Evolutionary conservation across 2,888 invertebrate genomes (phyloP).

Genomic region (Chromoteleia sp.): DNA sequence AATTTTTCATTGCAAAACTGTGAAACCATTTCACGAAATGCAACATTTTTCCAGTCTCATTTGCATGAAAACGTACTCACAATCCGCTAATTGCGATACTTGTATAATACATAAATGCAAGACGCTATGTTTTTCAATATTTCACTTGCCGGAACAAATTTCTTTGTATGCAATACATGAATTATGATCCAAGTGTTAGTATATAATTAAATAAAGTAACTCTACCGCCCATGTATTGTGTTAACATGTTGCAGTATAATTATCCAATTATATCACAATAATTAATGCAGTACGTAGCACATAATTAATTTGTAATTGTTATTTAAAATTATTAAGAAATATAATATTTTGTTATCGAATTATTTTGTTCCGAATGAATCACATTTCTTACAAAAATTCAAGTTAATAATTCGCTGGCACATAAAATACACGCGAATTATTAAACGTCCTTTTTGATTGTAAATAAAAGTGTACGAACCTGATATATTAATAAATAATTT

Average conservation of each 20-base stretch:
- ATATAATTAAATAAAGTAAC: slow-evolving; percentile 48
- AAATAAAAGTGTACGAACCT: too few relatives aligned
- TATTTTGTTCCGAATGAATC: neutral
- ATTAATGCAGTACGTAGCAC: slow-evolving; percentile 16
- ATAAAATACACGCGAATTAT: too few relatives aligned
- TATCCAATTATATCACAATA: slow-evolving; percentile 42
- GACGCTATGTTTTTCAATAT: slow-evolving; percentile 34
- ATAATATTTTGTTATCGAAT: neutral
- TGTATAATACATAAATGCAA: slow-evolving; percentile 37
- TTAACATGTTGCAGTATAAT: slow-evolving; percentile 29
- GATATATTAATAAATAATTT: too few relatives aligned
- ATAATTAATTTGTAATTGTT: slow-evolving; percentile 30
- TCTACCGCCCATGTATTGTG: slow-evolving; percentile 12
- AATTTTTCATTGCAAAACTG: neutral
- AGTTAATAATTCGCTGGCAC: too few relatives aligned
- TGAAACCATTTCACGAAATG: neutral
- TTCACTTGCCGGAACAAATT: slow-evolving; percentile 33
- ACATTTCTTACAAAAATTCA: neutral
- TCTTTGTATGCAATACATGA: slow-evolving; percentile 27
- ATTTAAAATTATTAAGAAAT: neutral
- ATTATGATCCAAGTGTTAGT: slow-evolving; percentile 27
- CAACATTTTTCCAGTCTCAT: neutral
- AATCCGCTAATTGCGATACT: slow-evolving; percentile 25
- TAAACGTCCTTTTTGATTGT: too few relatives aligned
- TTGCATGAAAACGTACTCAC: slow-evolving; percentile 25